Evolutionary conservation across 35 echinoderm and acorn worm species (phyloP).

Genomic region (Patiria miniata): DNA sequence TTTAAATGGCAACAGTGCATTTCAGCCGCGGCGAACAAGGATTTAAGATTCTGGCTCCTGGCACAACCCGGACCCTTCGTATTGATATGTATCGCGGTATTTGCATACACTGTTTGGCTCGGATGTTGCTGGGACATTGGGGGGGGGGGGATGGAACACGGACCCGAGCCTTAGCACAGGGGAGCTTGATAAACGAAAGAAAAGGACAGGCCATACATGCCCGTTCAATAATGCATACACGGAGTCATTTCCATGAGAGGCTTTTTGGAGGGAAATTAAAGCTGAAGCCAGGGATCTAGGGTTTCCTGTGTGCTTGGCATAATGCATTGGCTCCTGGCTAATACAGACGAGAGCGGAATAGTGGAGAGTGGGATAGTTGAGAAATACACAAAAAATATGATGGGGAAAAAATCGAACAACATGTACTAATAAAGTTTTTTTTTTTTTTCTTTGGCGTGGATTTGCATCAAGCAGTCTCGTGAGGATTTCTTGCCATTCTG

Average conservation of each 20-base stretch:
- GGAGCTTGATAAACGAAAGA: no score
- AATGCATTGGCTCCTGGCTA: conserved; percentile 22
- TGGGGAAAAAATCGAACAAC: no score
- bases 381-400: no score
- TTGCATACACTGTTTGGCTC: background rate
- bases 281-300: background rate
- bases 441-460: no score
- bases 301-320: conserved; percentile 23
- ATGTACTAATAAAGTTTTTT: no score
- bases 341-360: background rate
- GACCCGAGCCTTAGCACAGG: background rate
- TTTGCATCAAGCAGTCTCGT: no score
- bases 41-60: background rate
- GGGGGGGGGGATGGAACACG: background rate
- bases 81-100: conserved; percentile 8
- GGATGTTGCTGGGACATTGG: background rate
- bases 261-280: conserved; percentile 19
- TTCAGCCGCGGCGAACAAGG: background rate
- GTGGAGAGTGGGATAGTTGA: background rate
- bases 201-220: background rate
- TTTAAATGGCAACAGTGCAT: conserved; percentile 24
- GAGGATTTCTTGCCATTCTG: no score
- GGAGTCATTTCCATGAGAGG: background rate
- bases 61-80: background rate
- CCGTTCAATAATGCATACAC: conserved; percentile 22